phyloP scores from a whole-genome alignment of 2,113 vertebrate genomes.

The Paramisgurnus dabryanus region DNA sequence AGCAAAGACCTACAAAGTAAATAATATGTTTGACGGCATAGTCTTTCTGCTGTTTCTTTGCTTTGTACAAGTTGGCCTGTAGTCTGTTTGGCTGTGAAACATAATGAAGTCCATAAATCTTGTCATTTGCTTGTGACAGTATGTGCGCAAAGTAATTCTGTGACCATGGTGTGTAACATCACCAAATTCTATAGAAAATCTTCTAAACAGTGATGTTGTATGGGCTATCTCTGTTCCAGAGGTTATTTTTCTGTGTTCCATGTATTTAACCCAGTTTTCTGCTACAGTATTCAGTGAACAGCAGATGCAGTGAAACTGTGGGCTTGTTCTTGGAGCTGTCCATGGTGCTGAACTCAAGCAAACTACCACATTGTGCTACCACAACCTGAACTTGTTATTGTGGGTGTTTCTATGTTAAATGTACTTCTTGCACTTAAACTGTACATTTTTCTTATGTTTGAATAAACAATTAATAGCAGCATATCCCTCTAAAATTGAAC shows the following conservation, averaged over 20 bases:
- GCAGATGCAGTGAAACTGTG: neutral
- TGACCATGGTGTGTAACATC: constrained; percentile 36
- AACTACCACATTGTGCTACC: neutral
- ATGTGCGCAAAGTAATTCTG: constrained; percentile 42
- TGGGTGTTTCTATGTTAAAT: neutral
- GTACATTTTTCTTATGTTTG: neutral
- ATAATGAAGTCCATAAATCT: constrained; percentile 51
- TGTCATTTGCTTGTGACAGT: constrained; percentile 46
- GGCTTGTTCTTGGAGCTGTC: constrained; percentile 24
- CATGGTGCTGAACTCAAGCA: constrained; percentile 23
- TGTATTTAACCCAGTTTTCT: constrained; percentile 38
- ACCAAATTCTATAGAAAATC: constrained; percentile 18
- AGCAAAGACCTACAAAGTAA: no score
- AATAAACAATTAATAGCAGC: neutral
- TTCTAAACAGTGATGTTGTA: constrained; percentile 22
- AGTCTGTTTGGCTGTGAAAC: constrained; percentile 40
- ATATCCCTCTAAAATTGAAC: no score
- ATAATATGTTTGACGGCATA: neutral
- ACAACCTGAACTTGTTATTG: no score
- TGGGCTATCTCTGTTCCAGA: constrained; percentile 19
- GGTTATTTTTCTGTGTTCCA: constrained; percentile 7
- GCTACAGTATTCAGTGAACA: neutral
- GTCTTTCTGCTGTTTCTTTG: neutral
- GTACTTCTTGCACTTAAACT: neutral
- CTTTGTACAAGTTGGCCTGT: constrained; percentile 16